Evolutionary conservation across 1,140 invertebrate species (phyloP), one percentile per base, ranked within the genome.

Genomic region (Schmidtea mediterranea): DNA sequence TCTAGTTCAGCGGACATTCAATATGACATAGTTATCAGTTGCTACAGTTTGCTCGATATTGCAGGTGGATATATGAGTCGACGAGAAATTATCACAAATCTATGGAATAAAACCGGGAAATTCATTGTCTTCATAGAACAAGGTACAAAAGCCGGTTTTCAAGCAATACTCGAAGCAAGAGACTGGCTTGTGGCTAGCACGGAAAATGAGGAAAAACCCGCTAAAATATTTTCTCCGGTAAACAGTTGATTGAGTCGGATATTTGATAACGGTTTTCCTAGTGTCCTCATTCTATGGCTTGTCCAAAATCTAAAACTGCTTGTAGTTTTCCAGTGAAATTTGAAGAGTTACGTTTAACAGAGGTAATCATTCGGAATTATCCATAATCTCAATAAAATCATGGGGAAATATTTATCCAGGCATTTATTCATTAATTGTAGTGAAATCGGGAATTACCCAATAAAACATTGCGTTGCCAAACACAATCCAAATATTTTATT

Each of bases 71-170:
- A 69, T 47, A 65, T 74, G 57, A 67, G 65, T 32, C 69, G 83
- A 46, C 59, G 82, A 16, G 71, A 80, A 56, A 71, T 72, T 0
- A 61, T 86, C 51, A 63, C 76, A 16, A 79, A 76, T 57, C 65
- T 87, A 13, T 89, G 83, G 82, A 73, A 73, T 37, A 86, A 82
- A 68, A 82, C 81, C 10, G 68, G 74, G 51, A 71, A 75, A 13
- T 82, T 79, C 60, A 65, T 89, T 53, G 71, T 90, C 32, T 66
- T 90, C 36, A 72, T 83, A 12, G 83, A 90, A 66, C 70, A 76
- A 55, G 84, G 84, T 5, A 77, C 75, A 0, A 76, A 73, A 55
- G 72, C 75, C 38, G 82, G 82, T 6, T 86, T 78, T 52, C 47
- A 45, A 16, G 37, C 59, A n/a, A 55, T 69, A 13, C 16, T 62